Percentiles rank a stretch among this genome's conserved stretches.
phyloP scores from a whole-genome alignment of 2,888 invertebrate genomes.

The Odontocolon sp. region DNA sequence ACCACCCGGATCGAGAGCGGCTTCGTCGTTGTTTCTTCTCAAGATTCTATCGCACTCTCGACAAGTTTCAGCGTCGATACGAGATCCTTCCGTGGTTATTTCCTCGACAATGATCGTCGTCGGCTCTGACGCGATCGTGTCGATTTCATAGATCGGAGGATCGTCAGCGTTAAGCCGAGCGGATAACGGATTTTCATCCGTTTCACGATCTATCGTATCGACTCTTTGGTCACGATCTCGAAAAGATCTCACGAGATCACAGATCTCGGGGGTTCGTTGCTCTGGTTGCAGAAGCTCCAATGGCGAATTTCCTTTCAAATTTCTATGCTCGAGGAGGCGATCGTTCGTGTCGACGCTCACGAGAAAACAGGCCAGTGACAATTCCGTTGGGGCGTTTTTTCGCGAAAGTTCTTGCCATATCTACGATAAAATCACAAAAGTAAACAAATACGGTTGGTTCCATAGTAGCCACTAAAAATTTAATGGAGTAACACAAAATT shows the following conservation, averaged over 20 bases:
- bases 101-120: conserved; percentile 51
- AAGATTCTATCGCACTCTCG: conserved; percentile 63
- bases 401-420: conserved; percentile 79
- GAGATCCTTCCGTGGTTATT: conserved; percentile 48
- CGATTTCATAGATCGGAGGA: conserved; percentile 35
- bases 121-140: conserved; percentile 32
- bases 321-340: conserved; percentile 81
- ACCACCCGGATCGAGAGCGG: conserved; percentile 65
- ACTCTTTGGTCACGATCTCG: conserved; percentile 29
- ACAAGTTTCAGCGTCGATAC: conserved; percentile 64
- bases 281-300: conserved; percentile 84
- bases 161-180: conserved; percentile 55
- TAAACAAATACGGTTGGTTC: too few species aligned
- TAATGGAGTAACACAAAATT: too few species aligned
- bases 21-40: conserved; percentile 57
- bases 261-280: conserved; percentile 80
- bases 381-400: conserved; percentile 75
- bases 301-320: conserved; percentile 87
- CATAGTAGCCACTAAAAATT: too few species aligned
- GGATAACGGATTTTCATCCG: conserved; percentile 33
- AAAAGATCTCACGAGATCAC: conserved; percentile 82
- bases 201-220: conserved; percentile 9
- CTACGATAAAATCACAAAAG: conserved; percentile 65
- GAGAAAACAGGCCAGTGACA: conserved; percentile 88
- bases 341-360: conserved; percentile 79